phyloP scores from a whole-genome alignment of 2,888 invertebrate genomes.

The Poecilus cupreus region DNA sequence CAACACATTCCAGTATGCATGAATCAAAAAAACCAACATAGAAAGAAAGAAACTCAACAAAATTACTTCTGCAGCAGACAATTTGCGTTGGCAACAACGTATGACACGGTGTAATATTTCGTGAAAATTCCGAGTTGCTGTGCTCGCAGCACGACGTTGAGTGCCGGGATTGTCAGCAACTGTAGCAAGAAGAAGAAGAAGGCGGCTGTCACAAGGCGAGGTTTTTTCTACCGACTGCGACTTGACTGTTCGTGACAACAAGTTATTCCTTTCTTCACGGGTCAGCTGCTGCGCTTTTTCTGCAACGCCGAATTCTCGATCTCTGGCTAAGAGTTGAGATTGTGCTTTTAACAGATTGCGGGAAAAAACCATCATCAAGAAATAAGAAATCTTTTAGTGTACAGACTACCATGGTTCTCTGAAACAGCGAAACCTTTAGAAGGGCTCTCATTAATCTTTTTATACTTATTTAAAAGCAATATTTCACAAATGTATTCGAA shows the following conservation, averaged over 20 bases:
- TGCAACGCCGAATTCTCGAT: slow-evolving; percentile 56
- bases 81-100: neutral
- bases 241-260: slow-evolving; percentile 64
- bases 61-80: slow-evolving; percentile 4
- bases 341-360: slow-evolving; percentile 55
- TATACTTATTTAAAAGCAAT: too few species aligned
- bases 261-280: slow-evolving; percentile 64
- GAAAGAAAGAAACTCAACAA: neutral
- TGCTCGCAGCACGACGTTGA: neutral
- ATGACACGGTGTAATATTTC: slow-evolving; percentile 12
- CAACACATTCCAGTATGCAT: neutral
- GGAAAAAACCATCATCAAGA: slow-evolving; percentile 26
- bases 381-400: slow-evolving; percentile 17
- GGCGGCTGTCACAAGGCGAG: neutral
- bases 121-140: neutral
- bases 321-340: slow-evolving; percentile 21
- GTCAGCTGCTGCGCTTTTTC: slow-evolving; percentile 61
- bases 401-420: neutral
- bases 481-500: too few species aligned
- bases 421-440: too few species aligned
- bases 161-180: slow-evolving; percentile 9
- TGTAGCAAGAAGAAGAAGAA: slow-evolving; percentile 13
- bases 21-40: neutral
- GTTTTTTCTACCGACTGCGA: slow-evolving; percentile 11
- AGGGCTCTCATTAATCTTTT: too few species aligned